A percentile compares a stretch with the other conserved stretches of the same genome.
Evolutionary conservation across 2,888 invertebrate species (phyloP).

Genomic region (Tuta absoluta): DNA sequence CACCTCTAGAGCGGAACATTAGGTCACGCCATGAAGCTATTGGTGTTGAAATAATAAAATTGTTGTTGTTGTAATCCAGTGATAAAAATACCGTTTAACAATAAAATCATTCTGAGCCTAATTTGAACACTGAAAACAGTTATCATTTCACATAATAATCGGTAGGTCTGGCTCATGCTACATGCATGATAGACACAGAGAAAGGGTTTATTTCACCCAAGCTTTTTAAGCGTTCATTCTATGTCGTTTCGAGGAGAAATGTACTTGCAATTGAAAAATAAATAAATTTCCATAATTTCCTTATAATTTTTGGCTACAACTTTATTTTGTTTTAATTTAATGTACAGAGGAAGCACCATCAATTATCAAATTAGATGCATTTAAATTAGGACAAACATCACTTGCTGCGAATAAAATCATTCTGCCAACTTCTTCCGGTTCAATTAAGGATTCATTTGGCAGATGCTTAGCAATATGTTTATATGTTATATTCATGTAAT

Average conservation of each 20-base stretch:
- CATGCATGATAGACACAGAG: too few relatives aligned
- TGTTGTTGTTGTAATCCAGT: constrained; percentile 37
- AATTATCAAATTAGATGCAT: constrained; percentile 51
- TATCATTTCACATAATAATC: too few relatives aligned
- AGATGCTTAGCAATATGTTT: constrained; percentile 46
- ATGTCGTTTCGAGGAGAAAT: too few relatives aligned
- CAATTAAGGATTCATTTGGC: constrained; percentile 52
- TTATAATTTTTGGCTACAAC: too few relatives aligned
- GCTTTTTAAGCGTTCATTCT: too few relatives aligned
- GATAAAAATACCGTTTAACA: constrained; percentile 25
- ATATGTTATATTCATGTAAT: constrained; percentile 41
- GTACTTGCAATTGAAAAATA: too few relatives aligned
- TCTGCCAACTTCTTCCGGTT: constrained; percentile 60
- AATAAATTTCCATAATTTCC: too few relatives aligned
- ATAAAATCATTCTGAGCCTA: too few relatives aligned
- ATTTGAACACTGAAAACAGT: too few relatives aligned
- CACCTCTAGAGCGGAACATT: constrained; percentile 27
- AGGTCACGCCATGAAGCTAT: constrained; percentile 1
- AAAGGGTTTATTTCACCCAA: too few relatives aligned
- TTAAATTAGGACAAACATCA: constrained; percentile 53
- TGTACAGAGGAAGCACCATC: constrained; percentile 50
- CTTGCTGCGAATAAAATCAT: constrained; percentile 59
- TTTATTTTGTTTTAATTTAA: too few relatives aligned
- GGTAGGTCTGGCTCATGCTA: too few relatives aligned
- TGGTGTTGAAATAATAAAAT: constrained; percentile 26